Evolutionary conservation across 2,888 invertebrate genomes (phyloP).

Genomic region (Phania funesta): DNA sequence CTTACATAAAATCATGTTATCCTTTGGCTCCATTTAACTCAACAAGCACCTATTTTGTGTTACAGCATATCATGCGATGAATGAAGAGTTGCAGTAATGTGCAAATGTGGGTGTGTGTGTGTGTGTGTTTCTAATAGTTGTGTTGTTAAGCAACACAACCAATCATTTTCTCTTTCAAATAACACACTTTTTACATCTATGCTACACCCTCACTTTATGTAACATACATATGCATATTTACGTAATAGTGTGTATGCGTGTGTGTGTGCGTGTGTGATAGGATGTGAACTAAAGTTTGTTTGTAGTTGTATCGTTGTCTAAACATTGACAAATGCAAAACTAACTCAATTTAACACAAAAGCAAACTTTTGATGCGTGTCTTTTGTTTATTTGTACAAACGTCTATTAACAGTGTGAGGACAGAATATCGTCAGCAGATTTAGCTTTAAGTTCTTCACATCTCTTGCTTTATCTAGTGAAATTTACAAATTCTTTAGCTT

Average conservation of each 20-base stretch:
- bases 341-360: conserved; percentile 65
- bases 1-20: conserved; percentile 65
- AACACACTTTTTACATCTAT: not conserved
- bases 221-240: no score
- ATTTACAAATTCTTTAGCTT: no score
- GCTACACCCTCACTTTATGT: conserved; percentile 19
- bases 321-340: conserved; percentile 66
- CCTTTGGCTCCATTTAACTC: conserved; percentile 68
- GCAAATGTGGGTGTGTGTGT: not conserved
- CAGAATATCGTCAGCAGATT: not conserved
- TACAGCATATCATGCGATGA: conserved; percentile 41
- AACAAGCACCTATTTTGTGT: conserved; percentile 61
- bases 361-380: conserved; percentile 56
- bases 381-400: conserved; percentile 38
- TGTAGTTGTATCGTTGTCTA: conserved; percentile 52
- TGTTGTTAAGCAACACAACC: conserved; percentile 45
- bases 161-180: conserved; percentile 48
- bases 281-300: conserved; percentile 16
- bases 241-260: not conserved
- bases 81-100: conserved; percentile 21
- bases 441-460: no score
- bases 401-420: not conserved
- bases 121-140: conserved; percentile 12
- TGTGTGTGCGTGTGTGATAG: not conserved
- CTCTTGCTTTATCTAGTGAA: no score